Evolutionary conservation across 2,113 vertebrate genomes (phyloP), one percentile per base, ranked within the genome.

Genomic region (Egretta garzetta): DNA sequence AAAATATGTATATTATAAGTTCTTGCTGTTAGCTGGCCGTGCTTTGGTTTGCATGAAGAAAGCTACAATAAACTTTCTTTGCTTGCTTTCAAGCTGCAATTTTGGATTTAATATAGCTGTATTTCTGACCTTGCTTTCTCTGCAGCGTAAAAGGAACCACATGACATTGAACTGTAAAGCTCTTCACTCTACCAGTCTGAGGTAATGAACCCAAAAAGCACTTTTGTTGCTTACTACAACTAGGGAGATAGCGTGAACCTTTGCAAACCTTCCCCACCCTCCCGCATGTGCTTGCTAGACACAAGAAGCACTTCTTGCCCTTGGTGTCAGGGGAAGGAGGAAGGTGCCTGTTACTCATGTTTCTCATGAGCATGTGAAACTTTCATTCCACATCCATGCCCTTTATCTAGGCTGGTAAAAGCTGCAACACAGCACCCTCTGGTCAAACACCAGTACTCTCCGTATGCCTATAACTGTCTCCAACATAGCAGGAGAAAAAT

Each of bases 51-150:
- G 72, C n/a, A n/a, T 74, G n/a, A 47, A 80, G 60, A 72, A 82
- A 83, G 62, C 62, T 52, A 68, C n/a, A 97, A 97, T 97, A 97
- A 97, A 98, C 32, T 80, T 92, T 19, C n/a, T 50, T 79, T 91
- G 50, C 73, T 85, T 80, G 56, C 62, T 89, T 93, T 92, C 24
- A 72, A 27, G 30, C 47, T 53, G 33, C 26, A 70, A 0, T 64
- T 88, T 72, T 80, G 27, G 47, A 68, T 86, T 82, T 75, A 76
- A 62, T 71, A 28, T 12, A 73, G 58, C 68, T 59, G 23, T 73
- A 37, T 67, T 70, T 80, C 76, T 74, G 56, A 67, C 64, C 50
- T 41, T 17, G 8, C 63, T 50, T 92, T 60, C 66, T 88, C 27
- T 75, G 68, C 43, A 86, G 55, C 43, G 21, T 91, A 60, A 83